A percentile compares a stretch with the other conserved stretches of the same genome.
Conservation (phyloP, 2,888 invertebrate genomes). For the Brachypterus glaber region DNA sequence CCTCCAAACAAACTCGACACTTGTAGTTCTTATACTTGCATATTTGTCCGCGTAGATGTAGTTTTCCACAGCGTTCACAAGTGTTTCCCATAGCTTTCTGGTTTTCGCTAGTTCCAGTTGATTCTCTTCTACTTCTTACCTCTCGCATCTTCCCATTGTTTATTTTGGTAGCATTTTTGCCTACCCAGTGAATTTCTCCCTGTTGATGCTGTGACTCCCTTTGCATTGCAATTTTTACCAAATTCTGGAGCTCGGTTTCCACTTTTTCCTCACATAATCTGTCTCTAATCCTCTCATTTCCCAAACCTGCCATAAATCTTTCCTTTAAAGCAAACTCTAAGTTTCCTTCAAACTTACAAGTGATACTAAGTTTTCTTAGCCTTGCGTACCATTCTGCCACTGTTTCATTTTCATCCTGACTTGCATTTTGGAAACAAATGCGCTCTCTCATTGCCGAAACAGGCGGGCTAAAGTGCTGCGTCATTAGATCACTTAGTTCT, state of each 20-base stretch:
- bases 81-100: too few species aligned
- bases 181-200: too few species aligned
- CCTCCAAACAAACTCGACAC: background rate
- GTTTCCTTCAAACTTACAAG: background rate
- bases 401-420: background rate
- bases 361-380: background rate
- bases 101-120: too few species aligned
- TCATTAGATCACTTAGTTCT: background rate
- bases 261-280: too few species aligned
- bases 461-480: background rate
- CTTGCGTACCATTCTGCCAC: background rate
- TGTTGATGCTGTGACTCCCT: background rate
- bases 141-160: too few species aligned
- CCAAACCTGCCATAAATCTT: background rate
- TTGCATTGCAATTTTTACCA: background rate
- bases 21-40: background rate
- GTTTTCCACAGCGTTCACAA: background rate
- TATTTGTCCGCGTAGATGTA: background rate
- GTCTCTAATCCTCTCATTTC: background rate
- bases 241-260: background rate
- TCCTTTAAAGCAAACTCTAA: background rate
- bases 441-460: background rate
- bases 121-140: too few species aligned
- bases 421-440: background rate
- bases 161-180: too few species aligned